Conservation (phyloP, 2,113 vertebrate genomes). For the Acanthisitta chloris region DNA sequence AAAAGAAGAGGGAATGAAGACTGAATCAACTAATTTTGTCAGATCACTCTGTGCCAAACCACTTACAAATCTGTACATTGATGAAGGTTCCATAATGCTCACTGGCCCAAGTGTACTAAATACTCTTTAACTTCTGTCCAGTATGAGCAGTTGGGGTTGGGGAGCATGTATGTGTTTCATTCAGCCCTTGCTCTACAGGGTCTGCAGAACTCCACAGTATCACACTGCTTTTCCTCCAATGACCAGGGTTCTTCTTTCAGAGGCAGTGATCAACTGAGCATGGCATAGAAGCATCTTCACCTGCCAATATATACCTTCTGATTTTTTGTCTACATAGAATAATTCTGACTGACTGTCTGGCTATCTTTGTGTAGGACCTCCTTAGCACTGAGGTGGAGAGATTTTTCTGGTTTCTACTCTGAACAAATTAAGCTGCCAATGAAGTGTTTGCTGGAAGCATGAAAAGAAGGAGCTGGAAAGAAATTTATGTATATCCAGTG, state of each 20-base stretch:
- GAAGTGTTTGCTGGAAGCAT: not conserved
- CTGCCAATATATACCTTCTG: not conserved
- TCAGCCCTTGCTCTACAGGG: not conserved
- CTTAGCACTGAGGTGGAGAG: not conserved
- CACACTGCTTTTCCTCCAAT: not conserved
- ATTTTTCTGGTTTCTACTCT: not conserved
- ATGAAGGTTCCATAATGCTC: not conserved
- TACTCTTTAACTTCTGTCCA: not conserved
- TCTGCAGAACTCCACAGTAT: not conserved
- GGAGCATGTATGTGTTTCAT: not conserved
- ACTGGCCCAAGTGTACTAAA: not conserved
- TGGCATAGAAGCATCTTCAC: not conserved
- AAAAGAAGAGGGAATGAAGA: not conserved
- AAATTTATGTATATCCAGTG: not conserved
- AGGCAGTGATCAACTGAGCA: not conserved
- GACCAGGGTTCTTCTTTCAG: not conserved
- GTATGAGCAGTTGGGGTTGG: not conserved
- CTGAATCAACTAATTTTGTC: not conserved
- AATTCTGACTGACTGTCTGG: not conserved
- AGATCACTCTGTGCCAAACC: not conserved
- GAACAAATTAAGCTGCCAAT: not conserved
- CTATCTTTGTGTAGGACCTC: not conserved
- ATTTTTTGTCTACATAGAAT: not conserved
- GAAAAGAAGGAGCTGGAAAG: not conserved
- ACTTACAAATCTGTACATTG: not conserved